A percentile compares a stretch with the other conserved stretches of the same genome.
Evolutionary conservation across 2,888 invertebrate genomes (phyloP).

Genomic region (Rhagonycha lutea): DNA sequence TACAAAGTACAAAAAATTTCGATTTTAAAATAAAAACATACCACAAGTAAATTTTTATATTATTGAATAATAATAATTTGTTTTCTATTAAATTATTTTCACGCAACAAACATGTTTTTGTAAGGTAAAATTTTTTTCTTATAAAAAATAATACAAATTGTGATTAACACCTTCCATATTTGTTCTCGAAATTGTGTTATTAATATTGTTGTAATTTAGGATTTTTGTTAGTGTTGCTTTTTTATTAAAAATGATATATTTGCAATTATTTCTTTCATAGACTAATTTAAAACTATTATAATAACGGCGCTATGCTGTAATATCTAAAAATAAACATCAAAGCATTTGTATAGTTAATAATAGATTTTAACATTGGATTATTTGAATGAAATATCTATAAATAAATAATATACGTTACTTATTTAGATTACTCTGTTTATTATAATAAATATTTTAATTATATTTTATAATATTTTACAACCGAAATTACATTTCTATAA

Average conservation of each 20-base stretch:
- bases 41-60: too few species aligned
- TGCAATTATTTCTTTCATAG: background rate
- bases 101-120: too few species aligned
- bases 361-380: slow-evolving; percentile 25
- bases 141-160: too few species aligned
- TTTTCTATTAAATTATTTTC: too few species aligned
- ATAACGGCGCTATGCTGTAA: slow-evolving; percentile 9
- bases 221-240: background rate
- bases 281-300: background rate
- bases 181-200: background rate
- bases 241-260: background rate
- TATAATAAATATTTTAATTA: background rate
- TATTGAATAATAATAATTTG: too few species aligned
- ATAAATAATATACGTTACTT: slow-evolving; percentile 20
- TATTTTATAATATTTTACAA: background rate
- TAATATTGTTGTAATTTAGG: background rate
- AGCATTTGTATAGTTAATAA: slow-evolving; percentile 19
- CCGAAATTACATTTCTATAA: background rate
- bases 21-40: too few species aligned
- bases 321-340: slow-evolving; percentile 20
- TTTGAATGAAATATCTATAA: slow-evolving; percentile 28
- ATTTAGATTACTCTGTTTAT: background rate
- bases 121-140: too few species aligned
- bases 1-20: too few species aligned
- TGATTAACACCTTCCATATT: background rate